Evolutionary conservation across 2,797 vertebrate species (phyloP).

Genomic region (Girardinus metallicus): DNA sequence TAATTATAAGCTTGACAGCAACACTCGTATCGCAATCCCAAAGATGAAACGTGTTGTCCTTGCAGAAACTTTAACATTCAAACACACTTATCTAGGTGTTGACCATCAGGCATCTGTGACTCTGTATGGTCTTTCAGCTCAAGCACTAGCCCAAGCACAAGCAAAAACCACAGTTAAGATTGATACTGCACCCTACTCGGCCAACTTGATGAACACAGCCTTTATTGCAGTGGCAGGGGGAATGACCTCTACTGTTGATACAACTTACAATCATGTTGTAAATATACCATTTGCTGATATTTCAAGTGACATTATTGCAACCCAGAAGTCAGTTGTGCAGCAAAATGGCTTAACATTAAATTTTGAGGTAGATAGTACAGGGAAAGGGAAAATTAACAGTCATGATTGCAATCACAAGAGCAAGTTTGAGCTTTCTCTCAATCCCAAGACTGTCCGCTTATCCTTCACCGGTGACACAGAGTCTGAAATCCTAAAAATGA

Average conservation of each 20-base stretch:
- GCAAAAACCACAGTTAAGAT: slow-evolving; percentile 83
- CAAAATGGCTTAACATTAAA: slow-evolving; percentile 74
- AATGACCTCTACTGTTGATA: slow-evolving; percentile 83
- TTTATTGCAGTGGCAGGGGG: slow-evolving; percentile 81
- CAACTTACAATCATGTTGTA: slow-evolving; percentile 83
- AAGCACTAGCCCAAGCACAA: slow-evolving; percentile 74
- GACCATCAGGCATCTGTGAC: slow-evolving; percentile 84
- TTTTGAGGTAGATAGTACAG: slow-evolving; percentile 76
- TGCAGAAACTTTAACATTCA: slow-evolving; percentile 85
- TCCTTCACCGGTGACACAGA: slow-evolving; percentile 81
- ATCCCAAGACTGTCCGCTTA: slow-evolving; percentile 70
- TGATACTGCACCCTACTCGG: slow-evolving; percentile 75
- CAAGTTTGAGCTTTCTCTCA: slow-evolving; percentile 73
- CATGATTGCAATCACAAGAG: slow-evolving; percentile 82
- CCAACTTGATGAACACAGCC: slow-evolving; percentile 80
- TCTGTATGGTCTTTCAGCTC: slow-evolving; percentile 79
- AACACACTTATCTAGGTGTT: slow-evolving; percentile 76
- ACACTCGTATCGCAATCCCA: slow-evolving; percentile 83
- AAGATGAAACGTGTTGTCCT: slow-evolving; percentile 62
- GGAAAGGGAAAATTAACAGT: slow-evolving; percentile 80
- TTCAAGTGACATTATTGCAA: slow-evolving; percentile 78
- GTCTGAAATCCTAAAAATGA: slow-evolving; percentile 83
- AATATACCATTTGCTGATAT: slow-evolving; percentile 77
- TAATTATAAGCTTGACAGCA: slow-evolving; percentile 85
- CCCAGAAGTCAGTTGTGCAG: slow-evolving; percentile 77